Evolutionary conservation across 2,888 invertebrate species (phyloP).

Genomic region (Dasysyrphus albostriatus): DNA sequence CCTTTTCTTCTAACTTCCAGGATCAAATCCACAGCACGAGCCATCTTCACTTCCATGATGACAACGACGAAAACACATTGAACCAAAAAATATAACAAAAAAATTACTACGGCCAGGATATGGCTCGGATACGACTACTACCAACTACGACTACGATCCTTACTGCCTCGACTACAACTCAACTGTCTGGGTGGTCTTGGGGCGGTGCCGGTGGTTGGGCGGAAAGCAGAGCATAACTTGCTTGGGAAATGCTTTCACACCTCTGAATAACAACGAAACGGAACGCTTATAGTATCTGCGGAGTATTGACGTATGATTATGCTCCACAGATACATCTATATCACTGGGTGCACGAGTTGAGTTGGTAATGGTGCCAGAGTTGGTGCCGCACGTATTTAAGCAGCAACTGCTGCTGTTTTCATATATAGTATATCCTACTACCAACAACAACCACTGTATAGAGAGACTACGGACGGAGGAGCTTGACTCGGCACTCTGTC

Average conservation of each 20-base stretch:
- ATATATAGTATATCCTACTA: conserved; percentile 32
- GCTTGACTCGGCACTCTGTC: conserved; percentile 74
- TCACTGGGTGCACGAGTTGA: conserved; percentile 62
- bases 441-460: conserved; percentile 53
- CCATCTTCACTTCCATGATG: conserved; percentile 76
- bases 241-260: conserved; percentile 76
- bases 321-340: conserved; percentile 68
- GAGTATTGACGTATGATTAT: conserved; percentile 74
- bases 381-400: conserved; percentile 72
- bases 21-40: conserved; percentile 77
- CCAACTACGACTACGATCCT: conserved; percentile 36
- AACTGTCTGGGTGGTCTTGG: conserved; percentile 65
- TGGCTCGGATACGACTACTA: conserved; percentile 32
- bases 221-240: conserved; percentile 68
- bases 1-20: conserved; percentile 69
- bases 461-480: conserved; percentile 35
- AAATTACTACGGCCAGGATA: conserved; percentile 68
- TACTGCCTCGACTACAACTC: conserved; percentile 48
- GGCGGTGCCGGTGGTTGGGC: conserved; percentile 32
- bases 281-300: conserved; percentile 76
- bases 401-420: conserved; percentile 65
- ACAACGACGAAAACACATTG: conserved; percentile 71
- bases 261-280: conserved; percentile 76
- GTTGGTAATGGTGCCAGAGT: conserved; percentile 48
- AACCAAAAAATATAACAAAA: conserved; percentile 51